These are phyloP conservation scores for Beris morrisii DNA, from an alignment of 2,888 invertebrate species.

Conservation along the genomic window DNA sequence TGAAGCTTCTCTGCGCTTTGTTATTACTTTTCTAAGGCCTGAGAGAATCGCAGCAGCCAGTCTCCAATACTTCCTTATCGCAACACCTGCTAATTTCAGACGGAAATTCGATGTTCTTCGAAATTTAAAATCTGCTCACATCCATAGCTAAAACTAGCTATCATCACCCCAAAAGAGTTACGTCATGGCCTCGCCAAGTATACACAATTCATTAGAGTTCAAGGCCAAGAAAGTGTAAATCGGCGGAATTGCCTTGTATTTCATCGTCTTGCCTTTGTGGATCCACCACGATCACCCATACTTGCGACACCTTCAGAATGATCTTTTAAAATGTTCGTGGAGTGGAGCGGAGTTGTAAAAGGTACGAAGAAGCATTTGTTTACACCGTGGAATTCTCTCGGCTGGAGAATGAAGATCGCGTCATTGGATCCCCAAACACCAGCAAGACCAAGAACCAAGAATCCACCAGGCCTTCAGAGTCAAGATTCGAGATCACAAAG, in stretches of 20 bases:
- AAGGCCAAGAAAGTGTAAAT: slow-evolving; percentile 29
- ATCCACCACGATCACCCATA: neutral
- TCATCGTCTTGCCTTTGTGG: neutral
- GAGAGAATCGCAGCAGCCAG: no score
- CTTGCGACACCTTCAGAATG: neutral
- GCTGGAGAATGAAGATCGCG: no score
- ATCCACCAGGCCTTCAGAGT: no score
- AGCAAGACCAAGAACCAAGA: neutral
- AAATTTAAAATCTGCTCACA: no score
- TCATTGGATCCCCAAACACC: neutral
- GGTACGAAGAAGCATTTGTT: neutral
- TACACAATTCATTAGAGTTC: slow-evolving; percentile 22
- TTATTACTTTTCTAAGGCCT: no score
- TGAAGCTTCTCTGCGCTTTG: no score
- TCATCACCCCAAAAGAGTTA: slow-evolving; percentile 21
- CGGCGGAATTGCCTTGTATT: slow-evolving; percentile 6
- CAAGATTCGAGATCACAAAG: neutral
- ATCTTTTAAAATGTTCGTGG: neutral
- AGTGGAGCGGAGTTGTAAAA: neutral
- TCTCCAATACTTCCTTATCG: no score
- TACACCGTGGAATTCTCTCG: no score
- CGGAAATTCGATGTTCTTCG: no score
- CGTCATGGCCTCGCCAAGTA: slow-evolving; percentile 25
- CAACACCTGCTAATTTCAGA: no score
- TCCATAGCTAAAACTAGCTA: neutral